Percentiles rank a stretch among this genome's conserved stretches.
Conservation (phyloP, 2,888 invertebrate species). For the Mellilla xanthometata region DNA sequence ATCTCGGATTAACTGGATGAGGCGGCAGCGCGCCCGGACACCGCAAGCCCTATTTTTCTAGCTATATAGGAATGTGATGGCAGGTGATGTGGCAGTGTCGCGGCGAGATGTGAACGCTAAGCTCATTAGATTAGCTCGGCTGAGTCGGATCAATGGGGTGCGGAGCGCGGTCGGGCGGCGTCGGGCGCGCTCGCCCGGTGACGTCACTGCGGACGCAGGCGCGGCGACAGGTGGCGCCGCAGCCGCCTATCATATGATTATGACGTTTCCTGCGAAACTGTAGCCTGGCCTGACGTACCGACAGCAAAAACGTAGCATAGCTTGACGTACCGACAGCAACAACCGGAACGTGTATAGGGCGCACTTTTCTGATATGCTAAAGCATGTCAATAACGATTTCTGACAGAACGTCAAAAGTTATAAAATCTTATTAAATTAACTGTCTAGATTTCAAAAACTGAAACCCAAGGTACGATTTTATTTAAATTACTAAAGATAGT, state of each 20-base stretch:
- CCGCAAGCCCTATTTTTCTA: constrained; percentile 2
- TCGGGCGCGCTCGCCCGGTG: constrained; percentile 56
- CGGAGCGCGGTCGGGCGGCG: constrained; percentile 48
- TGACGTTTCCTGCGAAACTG: constrained; percentile 69
- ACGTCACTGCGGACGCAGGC: constrained; percentile 78
- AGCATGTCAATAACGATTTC: no score
- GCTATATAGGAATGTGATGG: no score
- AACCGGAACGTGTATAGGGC: no score
- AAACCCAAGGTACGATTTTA: no score
- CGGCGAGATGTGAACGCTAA: constrained; percentile 18
- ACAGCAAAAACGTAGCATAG: constrained; percentile 3
- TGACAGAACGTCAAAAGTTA: no score
- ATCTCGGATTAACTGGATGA: constrained; percentile 80
- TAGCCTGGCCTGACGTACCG: constrained; percentile 1
- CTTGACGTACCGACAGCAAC: no score
- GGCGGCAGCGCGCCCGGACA: constrained; percentile 47
- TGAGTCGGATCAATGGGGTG: constrained; percentile 65
- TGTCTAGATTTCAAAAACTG: no score
- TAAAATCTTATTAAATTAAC: no score
- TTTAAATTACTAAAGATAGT: no score
- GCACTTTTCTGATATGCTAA: no score
- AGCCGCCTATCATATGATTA: constrained; percentile 78
- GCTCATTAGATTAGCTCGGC: constrained; percentile 53
- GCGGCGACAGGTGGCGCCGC: constrained; percentile 79
- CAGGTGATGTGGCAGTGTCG: constrained; percentile 24